Percentiles rank a stretch among this genome's conserved stretches.
These are phyloP conservation scores for Coreius guichenoti DNA, from an alignment of 2,797 vertebrate species.

Conservation along the genomic window DNA sequence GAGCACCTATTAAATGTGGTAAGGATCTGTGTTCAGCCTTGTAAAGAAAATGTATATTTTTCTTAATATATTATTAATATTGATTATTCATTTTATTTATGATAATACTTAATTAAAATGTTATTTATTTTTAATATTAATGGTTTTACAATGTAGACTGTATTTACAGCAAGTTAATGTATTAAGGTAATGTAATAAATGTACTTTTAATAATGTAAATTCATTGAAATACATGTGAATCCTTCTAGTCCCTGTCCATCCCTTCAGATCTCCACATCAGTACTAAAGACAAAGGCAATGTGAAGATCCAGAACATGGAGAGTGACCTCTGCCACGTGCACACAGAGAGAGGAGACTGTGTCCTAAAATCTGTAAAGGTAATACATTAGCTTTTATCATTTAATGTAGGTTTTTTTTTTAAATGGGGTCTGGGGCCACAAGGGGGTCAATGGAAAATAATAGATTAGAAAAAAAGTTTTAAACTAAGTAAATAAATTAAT, in stretches of 20 bases:
- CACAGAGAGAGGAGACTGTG: constrained; percentile 85
- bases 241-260: background rate
- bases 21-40: constrained; percentile 62
- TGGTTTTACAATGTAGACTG: background rate
- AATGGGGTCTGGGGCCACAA: background rate
- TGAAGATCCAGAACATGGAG: constrained; percentile 88
- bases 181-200: too few species aligned
- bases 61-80: background rate
- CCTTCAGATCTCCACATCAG: constrained; percentile 89
- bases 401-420: too few species aligned
- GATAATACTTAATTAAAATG: background rate
- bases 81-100: background rate
- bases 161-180: background rate
- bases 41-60: background rate
- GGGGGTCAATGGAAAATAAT: background rate
- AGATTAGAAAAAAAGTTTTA: background rate
- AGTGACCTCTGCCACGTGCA: constrained; percentile 87
- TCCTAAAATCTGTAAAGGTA: constrained; percentile 91
- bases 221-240: constrained; percentile 19
- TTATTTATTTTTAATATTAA: background rate
- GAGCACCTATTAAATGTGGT: constrained; percentile 86
- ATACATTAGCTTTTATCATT: background rate
- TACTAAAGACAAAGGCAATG: constrained; percentile 80
- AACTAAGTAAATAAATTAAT: background rate
- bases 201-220: background rate